phyloP scores from a whole-genome alignment of 2,113 vertebrate genomes.

The Seriola rivoliana region DNA sequence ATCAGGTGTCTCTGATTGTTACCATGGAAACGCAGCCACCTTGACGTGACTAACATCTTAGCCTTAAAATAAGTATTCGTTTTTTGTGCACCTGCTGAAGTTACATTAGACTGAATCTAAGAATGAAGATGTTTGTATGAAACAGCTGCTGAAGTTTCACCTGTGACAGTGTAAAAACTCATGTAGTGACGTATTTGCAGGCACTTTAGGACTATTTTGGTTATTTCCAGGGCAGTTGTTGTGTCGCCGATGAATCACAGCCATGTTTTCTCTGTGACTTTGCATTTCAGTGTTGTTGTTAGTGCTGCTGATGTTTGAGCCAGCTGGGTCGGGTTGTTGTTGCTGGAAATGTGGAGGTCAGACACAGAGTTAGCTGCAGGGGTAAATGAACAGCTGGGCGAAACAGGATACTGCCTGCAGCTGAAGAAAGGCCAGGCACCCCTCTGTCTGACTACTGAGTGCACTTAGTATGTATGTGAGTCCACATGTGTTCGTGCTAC shows the following conservation, averaged over 20 bases:
- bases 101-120: background rate
- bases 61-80: background rate
- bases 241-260: constrained; percentile 53
- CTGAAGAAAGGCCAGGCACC: constrained; percentile 50
- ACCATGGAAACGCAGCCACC: constrained; percentile 22
- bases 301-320: constrained; percentile 53
- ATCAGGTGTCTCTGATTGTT: constrained; percentile 3
- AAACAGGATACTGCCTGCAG: constrained; percentile 59
- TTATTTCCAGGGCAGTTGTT: constrained; percentile 14
- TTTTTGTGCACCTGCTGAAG: background rate
- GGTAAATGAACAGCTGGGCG: constrained; percentile 72
- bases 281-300: constrained; percentile 45
- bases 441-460: constrained; percentile 42
- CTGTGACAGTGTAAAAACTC: background rate
- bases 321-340: constrained; percentile 73
- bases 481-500: constrained; percentile 25
- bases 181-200: background rate
- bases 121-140: constrained; percentile 29
- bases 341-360: constrained; percentile 69
- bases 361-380: constrained; percentile 57
- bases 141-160: constrained; percentile 24
- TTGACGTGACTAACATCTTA: background rate
- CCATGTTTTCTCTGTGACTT: constrained; percentile 46
- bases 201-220: constrained; percentile 31
- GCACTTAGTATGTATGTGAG: constrained; percentile 19